These are phyloP conservation scores for Pipa parva DNA, from an alignment of 2,113 vertebrate genomes.

Conservation along the genomic window DNA sequence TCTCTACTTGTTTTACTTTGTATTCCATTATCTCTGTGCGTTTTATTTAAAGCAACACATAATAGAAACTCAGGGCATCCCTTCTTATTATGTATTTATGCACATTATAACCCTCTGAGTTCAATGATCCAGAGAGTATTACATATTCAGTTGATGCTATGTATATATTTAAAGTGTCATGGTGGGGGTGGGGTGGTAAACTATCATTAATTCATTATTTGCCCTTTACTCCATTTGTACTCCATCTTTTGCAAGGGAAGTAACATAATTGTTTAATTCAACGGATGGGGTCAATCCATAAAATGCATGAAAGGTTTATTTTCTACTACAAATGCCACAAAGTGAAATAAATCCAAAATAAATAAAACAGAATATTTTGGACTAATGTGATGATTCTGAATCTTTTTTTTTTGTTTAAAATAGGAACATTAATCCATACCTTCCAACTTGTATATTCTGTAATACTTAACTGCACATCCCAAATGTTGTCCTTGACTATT, in stretches of 20 bases:
- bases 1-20: not conserved
- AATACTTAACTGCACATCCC: no score
- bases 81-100: not conserved
- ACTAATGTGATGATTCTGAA: slow-evolving; percentile 6
- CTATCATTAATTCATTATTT: not conserved
- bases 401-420: not conserved
- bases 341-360: slow-evolving; percentile 20
- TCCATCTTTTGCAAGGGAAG: not conserved
- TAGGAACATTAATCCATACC: no score
- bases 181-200: not conserved
- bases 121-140: not conserved
- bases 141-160: not conserved
- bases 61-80: not conserved
- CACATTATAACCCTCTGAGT: slow-evolving; percentile 1
- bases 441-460: no score
- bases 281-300: not conserved
- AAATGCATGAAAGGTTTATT: slow-evolving; percentile 8
- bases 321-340: slow-evolving; percentile 15
- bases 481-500: no score
- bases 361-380: slow-evolving; percentile 28
- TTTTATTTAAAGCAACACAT: slow-evolving; percentile 2
- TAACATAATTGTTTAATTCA: not conserved
- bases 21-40: not conserved
- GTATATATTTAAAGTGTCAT: not conserved
- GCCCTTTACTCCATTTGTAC: not conserved